phyloP scores from a whole-genome alignment of 2,888 invertebrate species.

The Amphipyra berbera region DNA sequence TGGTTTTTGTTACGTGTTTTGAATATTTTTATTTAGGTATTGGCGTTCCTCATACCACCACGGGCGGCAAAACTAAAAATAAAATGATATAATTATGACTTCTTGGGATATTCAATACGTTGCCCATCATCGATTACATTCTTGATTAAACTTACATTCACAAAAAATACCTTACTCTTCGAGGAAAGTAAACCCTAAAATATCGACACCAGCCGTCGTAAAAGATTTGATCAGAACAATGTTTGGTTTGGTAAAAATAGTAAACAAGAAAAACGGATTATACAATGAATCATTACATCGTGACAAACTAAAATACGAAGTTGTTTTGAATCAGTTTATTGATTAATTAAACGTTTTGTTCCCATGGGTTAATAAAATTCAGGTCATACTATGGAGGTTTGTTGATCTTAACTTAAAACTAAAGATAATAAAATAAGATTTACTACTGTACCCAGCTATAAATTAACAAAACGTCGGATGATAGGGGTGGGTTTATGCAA shows the following conservation, averaged over 20 bases:
- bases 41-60: conserved; percentile 81
- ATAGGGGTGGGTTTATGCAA: conserved; percentile 86
- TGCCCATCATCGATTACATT: conserved; percentile 12
- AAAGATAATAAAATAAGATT: conserved; percentile 63
- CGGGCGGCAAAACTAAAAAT: conserved; percentile 87
- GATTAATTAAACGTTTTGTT: conserved; percentile 44
- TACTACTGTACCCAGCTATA: conserved; percentile 52
- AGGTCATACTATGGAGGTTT: conserved; percentile 54
- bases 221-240: not conserved
- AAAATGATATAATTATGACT: conserved; percentile 67
- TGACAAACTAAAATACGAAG: conserved; percentile 46
- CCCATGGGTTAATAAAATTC: conserved; percentile 39
- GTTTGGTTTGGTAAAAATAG: too few species aligned
- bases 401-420: conserved; percentile 64
- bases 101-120: conserved; percentile 26
- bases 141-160: conserved; percentile 3
- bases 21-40: conserved; percentile 62
- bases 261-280: not conserved
- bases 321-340: conserved; percentile 57
- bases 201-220: not conserved
- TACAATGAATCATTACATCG: conserved; percentile 2
- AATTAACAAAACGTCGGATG: conserved; percentile 61
- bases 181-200: conserved; percentile 5
- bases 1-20: conserved; percentile 63
- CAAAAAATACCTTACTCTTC: not conserved